Percentiles rank a stretch among this genome's conserved stretches.
phyloP scores from a whole-genome alignment of 2,113 vertebrate genomes.

The Elaphurus davidianus region DNA sequence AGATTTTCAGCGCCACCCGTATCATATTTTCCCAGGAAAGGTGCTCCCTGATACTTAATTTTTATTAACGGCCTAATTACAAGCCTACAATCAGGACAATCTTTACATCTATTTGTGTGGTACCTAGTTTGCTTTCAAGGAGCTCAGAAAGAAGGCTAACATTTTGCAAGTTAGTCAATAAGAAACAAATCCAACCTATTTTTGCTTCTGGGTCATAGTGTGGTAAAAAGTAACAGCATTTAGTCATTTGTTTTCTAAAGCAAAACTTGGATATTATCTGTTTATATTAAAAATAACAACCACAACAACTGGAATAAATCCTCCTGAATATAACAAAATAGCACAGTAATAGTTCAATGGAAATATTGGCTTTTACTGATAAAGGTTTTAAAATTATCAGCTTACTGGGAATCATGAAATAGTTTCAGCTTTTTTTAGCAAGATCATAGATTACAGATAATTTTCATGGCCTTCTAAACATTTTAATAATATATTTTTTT shows the following conservation, averaged over 20 bases:
- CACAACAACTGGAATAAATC: not conserved
- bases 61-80: constrained; percentile 55
- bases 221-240: not conserved
- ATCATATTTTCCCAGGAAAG: constrained; percentile 67
- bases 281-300: not conserved
- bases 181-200: constrained; percentile 4
- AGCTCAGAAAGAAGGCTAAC: constrained; percentile 9
- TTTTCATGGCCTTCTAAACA: not conserved
- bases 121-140: not conserved
- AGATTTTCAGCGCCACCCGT: constrained; percentile 50
- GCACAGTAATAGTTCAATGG: not conserved
- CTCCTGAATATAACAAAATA: not conserved
- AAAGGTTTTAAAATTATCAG: not conserved
- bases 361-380: not conserved
- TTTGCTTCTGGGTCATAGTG: not conserved
- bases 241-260: not conserved
- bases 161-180: constrained; percentile 33
- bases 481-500: not conserved
- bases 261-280: constrained; percentile 6
- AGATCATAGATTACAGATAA: constrained; percentile 3
- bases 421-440: constrained; percentile 11
- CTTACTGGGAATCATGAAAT: not conserved
- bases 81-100: not conserved
- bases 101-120: constrained; percentile 36
- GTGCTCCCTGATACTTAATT: constrained; percentile 25